phyloP scores from a whole-genome alignment of 1,140 invertebrate species.

The Berghia stephanieae region DNA sequence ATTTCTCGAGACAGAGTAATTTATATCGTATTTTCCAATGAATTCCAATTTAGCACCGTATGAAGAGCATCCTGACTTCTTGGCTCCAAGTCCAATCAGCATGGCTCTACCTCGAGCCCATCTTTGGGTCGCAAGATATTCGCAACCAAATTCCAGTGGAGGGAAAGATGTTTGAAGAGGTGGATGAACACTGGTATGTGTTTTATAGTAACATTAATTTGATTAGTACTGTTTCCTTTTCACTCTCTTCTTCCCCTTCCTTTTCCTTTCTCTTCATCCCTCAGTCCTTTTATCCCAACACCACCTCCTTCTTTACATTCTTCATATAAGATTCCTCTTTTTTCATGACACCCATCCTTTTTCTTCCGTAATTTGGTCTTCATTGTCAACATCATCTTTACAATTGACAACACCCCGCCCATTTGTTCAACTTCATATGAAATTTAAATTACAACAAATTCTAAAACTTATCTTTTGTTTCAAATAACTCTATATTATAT shows the following conservation, averaged over 20 bases:
- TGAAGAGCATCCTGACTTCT: slow-evolving; percentile 68
- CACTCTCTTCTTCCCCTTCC: background rate
- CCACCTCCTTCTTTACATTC: background rate
- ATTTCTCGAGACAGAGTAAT: too few species aligned
- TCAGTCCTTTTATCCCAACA: background rate
- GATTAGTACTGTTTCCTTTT: background rate
- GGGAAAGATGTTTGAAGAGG: slow-evolving; percentile 67
- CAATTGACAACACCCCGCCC: too few species aligned
- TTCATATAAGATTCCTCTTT: background rate
- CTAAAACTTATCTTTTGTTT: too few species aligned
- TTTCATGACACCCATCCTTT: too few species aligned
- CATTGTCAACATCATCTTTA: too few species aligned
- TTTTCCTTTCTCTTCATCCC: background rate
- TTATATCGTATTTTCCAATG: too few species aligned
- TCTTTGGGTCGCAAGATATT: slow-evolving; percentile 67
- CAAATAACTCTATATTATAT: too few species aligned
- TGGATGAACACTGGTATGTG: slow-evolving; percentile 63
- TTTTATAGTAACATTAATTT: background rate
- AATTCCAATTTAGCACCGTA: too few species aligned
- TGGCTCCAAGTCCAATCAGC: slow-evolving; percentile 70
- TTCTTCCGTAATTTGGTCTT: too few species aligned
- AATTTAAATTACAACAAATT: too few species aligned
- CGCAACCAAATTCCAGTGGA: slow-evolving; percentile 67
- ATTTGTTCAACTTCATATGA: too few species aligned
- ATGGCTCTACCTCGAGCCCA: slow-evolving; percentile 68